A percentile compares a stretch with the other conserved stretches of the same genome.
Conservation (phyloP, 2,888 invertebrate species). For the Orgyia antiqua region DNA sequence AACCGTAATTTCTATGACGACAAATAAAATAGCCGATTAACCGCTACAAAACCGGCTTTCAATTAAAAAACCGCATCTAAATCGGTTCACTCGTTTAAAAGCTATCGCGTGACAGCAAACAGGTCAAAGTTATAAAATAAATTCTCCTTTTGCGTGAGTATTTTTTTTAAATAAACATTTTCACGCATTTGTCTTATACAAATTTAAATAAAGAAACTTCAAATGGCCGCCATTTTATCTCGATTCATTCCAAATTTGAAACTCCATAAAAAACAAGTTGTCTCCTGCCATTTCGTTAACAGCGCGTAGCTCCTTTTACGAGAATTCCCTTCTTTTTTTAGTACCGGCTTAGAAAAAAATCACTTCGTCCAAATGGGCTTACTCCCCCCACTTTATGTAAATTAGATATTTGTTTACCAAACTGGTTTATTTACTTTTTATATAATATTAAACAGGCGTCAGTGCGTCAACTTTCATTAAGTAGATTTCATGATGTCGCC, state of each 20-base stretch:
- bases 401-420: slow-evolving; percentile 27
- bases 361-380: slow-evolving; percentile 2
- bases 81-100: too few relatives aligned
- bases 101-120: too few relatives aligned
- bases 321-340: slow-evolving; percentile 18
- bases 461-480: slow-evolving; percentile 16
- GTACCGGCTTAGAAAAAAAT: slow-evolving; percentile 14
- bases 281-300: slow-evolving; percentile 17
- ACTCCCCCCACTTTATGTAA: slow-evolving; percentile 15
- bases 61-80: too few relatives aligned
- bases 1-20: too few relatives aligned
- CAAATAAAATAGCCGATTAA: too few relatives aligned
- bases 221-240: slow-evolving; percentile 1
- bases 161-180: too few relatives aligned
- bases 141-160: too few relatives aligned
- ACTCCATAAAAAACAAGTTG: slow-evolving; percentile 21
- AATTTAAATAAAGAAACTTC: too few relatives aligned
- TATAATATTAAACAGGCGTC: slow-evolving; percentile 19
- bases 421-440: slow-evolving; percentile 17
- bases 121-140: too few relatives aligned
- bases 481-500: slow-evolving; percentile 16
- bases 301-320: slow-evolving; percentile 18
- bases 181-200: too few relatives aligned
- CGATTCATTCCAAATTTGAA: slow-evolving; percentile 10
- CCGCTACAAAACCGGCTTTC: too few relatives aligned